These are phyloP conservation scores for Sisyra nigra DNA, from an alignment of 2,888 invertebrate species.

Conservation along the genomic window DNA sequence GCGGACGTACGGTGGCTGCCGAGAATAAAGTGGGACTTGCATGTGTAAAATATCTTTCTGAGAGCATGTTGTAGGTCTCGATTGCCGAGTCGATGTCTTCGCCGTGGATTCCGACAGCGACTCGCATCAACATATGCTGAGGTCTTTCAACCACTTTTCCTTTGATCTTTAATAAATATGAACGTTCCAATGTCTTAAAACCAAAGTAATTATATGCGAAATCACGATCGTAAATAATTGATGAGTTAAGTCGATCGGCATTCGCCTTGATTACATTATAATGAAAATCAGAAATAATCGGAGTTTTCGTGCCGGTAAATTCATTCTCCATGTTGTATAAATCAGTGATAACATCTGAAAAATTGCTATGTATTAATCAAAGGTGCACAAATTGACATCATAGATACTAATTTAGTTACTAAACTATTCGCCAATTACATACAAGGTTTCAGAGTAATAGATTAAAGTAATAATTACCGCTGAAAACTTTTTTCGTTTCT, in stretches of 20 bases:
- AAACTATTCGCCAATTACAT: too few species aligned
- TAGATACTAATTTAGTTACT: too few species aligned
- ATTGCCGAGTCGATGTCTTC: constrained; percentile 85
- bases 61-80: constrained; percentile 89
- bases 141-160: constrained; percentile 91
- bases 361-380: too few species aligned
- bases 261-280: constrained; percentile 69
- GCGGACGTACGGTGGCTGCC: constrained; percentile 80
- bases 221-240: constrained; percentile 93
- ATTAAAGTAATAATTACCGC: constrained; percentile 39
- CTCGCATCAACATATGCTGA: constrained; percentile 98
- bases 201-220: constrained; percentile 97
- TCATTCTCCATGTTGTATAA: constrained; percentile 63
- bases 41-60: constrained; percentile 93
- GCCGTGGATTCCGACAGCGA: constrained; percentile 89
- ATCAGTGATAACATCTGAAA: constrained; percentile 79
- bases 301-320: constrained; percentile 49
- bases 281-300: constrained; percentile 77
- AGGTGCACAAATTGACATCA: too few species aligned
- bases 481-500: constrained; percentile 90
- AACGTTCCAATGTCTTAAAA: constrained; percentile 94
- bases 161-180: constrained; percentile 83
- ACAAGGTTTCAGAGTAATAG: too few species aligned
- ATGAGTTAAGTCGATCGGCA: constrained; percentile 81
- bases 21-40: constrained; percentile 96